Base-by-base conservation (phyloP, 2,113 vertebrate species). In the Tonatia bakeri region DNA sequence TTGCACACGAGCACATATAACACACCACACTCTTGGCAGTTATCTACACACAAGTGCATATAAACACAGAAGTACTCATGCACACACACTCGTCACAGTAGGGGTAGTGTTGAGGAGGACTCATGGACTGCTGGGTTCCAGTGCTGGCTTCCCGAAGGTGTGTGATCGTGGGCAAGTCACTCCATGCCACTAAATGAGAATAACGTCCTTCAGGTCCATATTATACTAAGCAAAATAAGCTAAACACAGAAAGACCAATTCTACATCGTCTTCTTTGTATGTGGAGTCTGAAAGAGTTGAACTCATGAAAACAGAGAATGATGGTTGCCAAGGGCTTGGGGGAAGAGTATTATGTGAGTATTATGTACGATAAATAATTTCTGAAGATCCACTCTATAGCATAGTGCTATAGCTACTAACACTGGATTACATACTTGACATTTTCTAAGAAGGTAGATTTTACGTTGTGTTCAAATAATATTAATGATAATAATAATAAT, bases 41-140 rank as follows among this genome's bases (percentile, higher is more conserved):
- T 14, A 1, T 36, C 26, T 69, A 31, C 72, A 56, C 26, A 19
- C 0, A 0, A 7, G 19, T 73, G n/a, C 33, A 22, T 4, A 0
- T 43, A 33, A 54, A 50, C 9, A 0, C 1, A 56, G 40, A 40
- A 15, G 13, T 12, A 8, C 10, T 0, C 1, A 6, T 7, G 26
- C 7, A 20, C 36, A 67, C 64, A 15, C 24, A 24, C 17, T 1
- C 4, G 4, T 2, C 69, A 47, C 52, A 50, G 19, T 19, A 38
- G 10, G n/a, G 50, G 54, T 7, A 4, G 26, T 38, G 4, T 1
- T n/a, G 38, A 65, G 38, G 80, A 11, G 3, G 5, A 4, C 7
- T 1, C 19, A 1, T 3, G 16, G 50, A 3, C n/a, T 31, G 17
- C 38, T 12, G n/a, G 28, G 12, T 1, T 26, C 36, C 67, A 36